These are phyloP conservation scores for Apamea anceps DNA, from an alignment of 2,888 invertebrate species.

Conservation along the genomic window DNA sequence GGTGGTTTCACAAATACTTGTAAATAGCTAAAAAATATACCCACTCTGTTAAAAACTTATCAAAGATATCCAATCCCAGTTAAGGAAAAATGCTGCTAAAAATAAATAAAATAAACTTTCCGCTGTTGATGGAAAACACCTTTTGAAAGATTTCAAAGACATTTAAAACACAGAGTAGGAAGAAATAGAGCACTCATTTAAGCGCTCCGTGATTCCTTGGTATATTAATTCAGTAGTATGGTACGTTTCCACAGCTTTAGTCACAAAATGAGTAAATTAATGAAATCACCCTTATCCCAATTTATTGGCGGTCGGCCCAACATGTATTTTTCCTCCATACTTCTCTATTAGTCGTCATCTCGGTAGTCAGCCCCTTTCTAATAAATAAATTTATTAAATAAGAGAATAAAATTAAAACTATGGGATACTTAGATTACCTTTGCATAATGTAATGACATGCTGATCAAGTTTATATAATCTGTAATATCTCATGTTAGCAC, in stretches of 20 bases:
- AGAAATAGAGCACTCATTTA: constrained; percentile 17
- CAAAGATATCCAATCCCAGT: not conserved
- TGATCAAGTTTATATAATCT: not conserved
- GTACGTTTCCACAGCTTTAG: too few species aligned
- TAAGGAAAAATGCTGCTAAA: constrained; percentile 21
- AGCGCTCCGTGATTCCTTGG: too few species aligned
- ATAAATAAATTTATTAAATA: not conserved
- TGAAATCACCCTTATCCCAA: too few species aligned
- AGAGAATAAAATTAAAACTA: too few species aligned
- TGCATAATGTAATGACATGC: not conserved
- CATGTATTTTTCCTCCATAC: too few species aligned
- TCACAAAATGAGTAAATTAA: too few species aligned
- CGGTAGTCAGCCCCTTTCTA: too few species aligned
- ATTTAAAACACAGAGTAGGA: constrained; percentile 17
- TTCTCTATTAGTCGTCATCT: too few species aligned
- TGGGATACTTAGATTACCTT: not conserved
- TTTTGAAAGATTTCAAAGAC: constrained; percentile 33
- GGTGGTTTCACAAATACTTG: not conserved
- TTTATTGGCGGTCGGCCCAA: too few species aligned
- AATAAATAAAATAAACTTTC: constrained; percentile 39
- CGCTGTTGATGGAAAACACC: constrained; percentile 29
- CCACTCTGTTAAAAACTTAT: not conserved
- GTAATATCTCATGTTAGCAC: too few species aligned
- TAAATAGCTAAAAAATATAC: not conserved
- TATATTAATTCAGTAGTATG: too few species aligned